Evolutionary conservation across 2,797 vertebrate species (phyloP).

Genomic region (Pteronotus mesoamericanus): DNA sequence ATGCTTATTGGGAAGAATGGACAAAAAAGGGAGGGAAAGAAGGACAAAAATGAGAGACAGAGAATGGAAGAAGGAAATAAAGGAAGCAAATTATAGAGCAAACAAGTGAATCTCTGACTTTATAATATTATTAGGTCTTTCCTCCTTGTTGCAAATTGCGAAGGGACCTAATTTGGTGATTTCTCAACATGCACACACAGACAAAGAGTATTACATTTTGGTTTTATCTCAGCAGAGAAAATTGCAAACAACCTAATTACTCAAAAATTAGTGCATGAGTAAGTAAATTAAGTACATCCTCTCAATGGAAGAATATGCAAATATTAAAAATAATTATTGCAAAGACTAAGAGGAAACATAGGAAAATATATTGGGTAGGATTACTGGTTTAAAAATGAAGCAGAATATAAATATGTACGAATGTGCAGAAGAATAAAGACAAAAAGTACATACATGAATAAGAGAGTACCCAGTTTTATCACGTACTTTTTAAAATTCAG

Average conservation of each 20-base stretch:
- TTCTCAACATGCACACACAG: neutral
- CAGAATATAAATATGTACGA: neutral
- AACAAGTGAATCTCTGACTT: conserved; percentile 2
- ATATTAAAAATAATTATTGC: conserved; percentile 50
- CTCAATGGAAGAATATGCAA: conserved; percentile 41
- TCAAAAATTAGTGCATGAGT: conserved; percentile 46
- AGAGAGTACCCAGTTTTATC: neutral
- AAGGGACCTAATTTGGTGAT: conserved; percentile 10
- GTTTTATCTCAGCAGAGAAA: conserved; percentile 46
- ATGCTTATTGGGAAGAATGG: neutral
- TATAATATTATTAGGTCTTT: neutral
- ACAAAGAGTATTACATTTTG: neutral
- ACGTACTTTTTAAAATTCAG: neutral
- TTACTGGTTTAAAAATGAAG: conserved; percentile 20
- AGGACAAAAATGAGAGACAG: neutral
- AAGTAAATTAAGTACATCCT: conserved; percentile 47
- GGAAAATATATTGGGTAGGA: neutral
- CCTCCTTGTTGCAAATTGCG: neutral
- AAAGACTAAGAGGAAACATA: conserved; percentile 1
- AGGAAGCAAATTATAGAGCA: conserved; percentile 3
- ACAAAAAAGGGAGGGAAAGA: neutral
- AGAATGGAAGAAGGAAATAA: neutral
- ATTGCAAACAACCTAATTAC: conserved; percentile 53
- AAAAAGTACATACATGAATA: neutral
- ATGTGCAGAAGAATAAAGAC: neutral